Evolutionary conservation across 2,113 vertebrate species (phyloP).

Genomic region (Tursiops truncatus): DNA sequence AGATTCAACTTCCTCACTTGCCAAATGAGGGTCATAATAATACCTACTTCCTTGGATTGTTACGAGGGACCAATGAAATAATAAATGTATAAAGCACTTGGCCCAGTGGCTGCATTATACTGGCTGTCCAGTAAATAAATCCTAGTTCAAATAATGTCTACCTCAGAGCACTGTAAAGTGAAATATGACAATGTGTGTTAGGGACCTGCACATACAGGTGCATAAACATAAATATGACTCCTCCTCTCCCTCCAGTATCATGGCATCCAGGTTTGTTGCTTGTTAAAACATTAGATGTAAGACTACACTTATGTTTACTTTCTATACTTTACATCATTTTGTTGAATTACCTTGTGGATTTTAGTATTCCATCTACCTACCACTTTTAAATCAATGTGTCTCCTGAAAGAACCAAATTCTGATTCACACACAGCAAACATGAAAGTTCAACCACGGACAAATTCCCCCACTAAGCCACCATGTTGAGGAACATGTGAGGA

Average conservation of each 20-base stretch:
- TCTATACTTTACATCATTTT: background rate
- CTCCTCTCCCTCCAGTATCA: background rate
- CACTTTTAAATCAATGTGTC: conserved; percentile 22
- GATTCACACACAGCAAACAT: background rate
- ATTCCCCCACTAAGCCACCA: background rate
- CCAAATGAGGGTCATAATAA: background rate
- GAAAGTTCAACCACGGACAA: background rate
- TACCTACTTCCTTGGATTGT: background rate
- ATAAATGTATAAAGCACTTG: background rate
- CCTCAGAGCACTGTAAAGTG: background rate
- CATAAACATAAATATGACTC: background rate
- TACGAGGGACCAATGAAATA: background rate
- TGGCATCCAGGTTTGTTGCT: background rate
- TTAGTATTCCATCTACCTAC: background rate
- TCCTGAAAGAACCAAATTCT: background rate
- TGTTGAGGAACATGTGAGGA: background rate
- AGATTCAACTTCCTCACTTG: background rate
- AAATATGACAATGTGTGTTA: background rate
- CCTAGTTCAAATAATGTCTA: background rate
- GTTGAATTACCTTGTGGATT: background rate
- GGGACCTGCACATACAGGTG: background rate
- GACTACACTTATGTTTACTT: background rate
- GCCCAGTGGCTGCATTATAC: background rate
- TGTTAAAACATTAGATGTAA: background rate
- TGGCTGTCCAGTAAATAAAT: background rate